Conservation (phyloP, 2,797 vertebrate genomes). For the Melanotaenia pygmaea region DNA sequence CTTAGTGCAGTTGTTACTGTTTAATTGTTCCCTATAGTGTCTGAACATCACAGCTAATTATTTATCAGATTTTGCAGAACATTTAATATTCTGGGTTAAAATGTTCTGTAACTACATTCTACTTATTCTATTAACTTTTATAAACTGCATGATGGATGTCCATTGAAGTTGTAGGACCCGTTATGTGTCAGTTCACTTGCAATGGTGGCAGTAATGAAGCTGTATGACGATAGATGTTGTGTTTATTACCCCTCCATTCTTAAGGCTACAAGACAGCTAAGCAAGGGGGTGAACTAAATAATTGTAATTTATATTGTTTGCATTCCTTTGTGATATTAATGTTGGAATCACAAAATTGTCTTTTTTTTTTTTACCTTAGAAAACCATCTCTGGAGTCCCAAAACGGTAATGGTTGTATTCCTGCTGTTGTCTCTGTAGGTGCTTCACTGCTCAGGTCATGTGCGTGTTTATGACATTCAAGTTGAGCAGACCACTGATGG, state of each 20-base stretch:
- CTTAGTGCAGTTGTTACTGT: not conserved
- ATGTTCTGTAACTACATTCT: not conserved
- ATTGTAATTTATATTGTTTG: not conserved
- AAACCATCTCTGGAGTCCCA: not conserved
- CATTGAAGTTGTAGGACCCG: not conserved
- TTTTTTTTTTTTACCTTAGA: not conserved
- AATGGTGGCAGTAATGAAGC: not conserved
- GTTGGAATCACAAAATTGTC: not conserved
- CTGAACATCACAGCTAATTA: not conserved
- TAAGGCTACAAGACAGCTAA: conserved; percentile 2
- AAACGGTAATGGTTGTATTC: not conserved
- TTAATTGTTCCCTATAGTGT: not conserved
- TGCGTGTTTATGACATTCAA: conserved; percentile 84
- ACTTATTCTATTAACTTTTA: not conserved
- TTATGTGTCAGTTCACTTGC: not conserved
- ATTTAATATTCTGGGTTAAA: conserved; percentile 5
- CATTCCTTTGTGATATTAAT: not conserved
- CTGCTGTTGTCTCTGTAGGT: conserved; percentile 80
- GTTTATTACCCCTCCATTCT: not conserved
- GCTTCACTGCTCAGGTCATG: conserved; percentile 93
- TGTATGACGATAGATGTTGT: not conserved
- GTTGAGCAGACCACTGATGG: conserved; percentile 82
- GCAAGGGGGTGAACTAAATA: not conserved
- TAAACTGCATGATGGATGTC: not conserved
- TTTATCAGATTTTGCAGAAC: not conserved